Conservation (phyloP, 2,797 vertebrate species). For the Pangasius larnaudii region DNA sequence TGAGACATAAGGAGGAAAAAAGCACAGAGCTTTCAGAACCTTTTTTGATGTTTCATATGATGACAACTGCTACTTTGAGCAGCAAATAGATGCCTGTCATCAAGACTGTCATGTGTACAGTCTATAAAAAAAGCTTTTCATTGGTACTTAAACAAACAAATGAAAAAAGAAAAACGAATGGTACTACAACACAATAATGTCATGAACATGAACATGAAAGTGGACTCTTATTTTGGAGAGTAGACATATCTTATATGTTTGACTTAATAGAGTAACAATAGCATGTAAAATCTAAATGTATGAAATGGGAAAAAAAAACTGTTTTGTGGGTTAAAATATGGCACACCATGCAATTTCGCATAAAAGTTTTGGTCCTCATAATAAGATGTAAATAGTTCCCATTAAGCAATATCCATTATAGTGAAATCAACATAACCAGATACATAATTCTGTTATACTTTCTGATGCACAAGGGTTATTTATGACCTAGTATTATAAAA, state of each 20-base stretch:
- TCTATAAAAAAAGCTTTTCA: conserved; percentile 1
- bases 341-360: conserved; percentile 20
- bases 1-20: too few species aligned
- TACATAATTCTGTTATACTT: conserved; percentile 76
- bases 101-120: conserved; percentile 1
- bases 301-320: not conserved
- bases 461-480: conserved; percentile 81
- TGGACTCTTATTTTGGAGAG: not conserved
- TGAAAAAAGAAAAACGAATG: conserved; percentile 2
- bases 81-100: conserved; percentile 9
- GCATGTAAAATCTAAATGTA: not conserved
- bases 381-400: conserved; percentile 73
- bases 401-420: conserved; percentile 73
- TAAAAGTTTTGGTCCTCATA: conserved; percentile 31
- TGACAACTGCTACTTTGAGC: conserved; percentile 4
- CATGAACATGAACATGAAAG: not conserved
- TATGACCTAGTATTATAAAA: conserved; percentile 84
- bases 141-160: conserved; percentile 3
- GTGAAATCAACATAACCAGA: conserved; percentile 75
- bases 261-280: not conserved
- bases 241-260: not conserved
- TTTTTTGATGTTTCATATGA: not conserved
- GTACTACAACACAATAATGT: not conserved
- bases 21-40: not conserved
- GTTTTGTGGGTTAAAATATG: not conserved